Base-by-base conservation (phyloP, 2,113 vertebrate genomes). In the Phalacrocorax brasilianus region DNA sequence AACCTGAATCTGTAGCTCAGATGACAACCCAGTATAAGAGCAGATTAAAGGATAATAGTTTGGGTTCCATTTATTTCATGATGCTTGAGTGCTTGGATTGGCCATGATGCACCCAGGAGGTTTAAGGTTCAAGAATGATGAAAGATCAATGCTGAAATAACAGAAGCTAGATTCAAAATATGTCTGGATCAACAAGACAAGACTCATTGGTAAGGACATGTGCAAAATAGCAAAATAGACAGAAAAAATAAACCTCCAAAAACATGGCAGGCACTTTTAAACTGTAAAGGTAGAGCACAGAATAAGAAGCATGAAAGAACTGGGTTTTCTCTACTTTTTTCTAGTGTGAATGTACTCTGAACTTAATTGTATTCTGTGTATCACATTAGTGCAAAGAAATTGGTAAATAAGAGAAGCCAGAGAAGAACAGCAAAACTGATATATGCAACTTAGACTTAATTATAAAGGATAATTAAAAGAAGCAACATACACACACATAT, bases 11-110 rank as follows among this genome's bases (percentile, higher is more conserved):
- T 82, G 47, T 49, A 63, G 40, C 61, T 77, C 73, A 67, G 28
- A 75, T 82, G 84, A 53, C 61, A 91, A 78, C 30, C 12, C 73
- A 61, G 33, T 87, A 61, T 32, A 65, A 72, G 24, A 85, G 33
- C 13, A 94, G 88, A 84, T 86, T 88, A 91, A 88, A 93, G 65
- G 58, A 77, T 91, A 92, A 74, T 55, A 91, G 32, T 42, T 89
- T 74, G 44, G 42, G 13, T 67, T 91, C 38, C 68, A 84, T 86
- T 93, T 47, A 55, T 53, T 91, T 76, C 49, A 33, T 66, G 33
- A 55, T 61, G 33, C 13, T 88, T 53, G 35, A 91, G 71, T 73
- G 30, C 49, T 70, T 88, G 67, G 74, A 79, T 73, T 88, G 50
- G 55, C 33, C 40, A 40, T 47, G 30, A 67, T 30, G 27, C 14